These are phyloP conservation scores for Sinodicranocentrus sp. DNA, from an alignment of 2,888 invertebrate genomes.

Conservation along the genomic window DNA sequence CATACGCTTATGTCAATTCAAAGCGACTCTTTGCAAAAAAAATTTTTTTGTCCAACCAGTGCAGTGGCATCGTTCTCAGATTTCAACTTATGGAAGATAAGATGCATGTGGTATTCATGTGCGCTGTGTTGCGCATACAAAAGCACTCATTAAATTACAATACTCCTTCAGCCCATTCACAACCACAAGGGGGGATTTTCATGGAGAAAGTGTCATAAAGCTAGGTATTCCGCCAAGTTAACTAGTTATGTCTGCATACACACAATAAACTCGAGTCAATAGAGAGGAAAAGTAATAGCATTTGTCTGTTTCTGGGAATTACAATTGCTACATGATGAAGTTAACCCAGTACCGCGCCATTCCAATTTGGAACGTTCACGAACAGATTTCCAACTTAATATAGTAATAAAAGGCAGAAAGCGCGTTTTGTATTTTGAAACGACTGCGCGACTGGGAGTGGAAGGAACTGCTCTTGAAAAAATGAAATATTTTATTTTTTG, in stretches of 20 bases:
- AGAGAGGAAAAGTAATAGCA: background rate
- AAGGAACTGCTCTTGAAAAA: too few species aligned
- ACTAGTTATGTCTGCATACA: too few species aligned
- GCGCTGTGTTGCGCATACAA: constrained; percentile 1
- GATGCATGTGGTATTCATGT: background rate
- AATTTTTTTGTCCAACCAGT: background rate
- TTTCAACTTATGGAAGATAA: background rate
- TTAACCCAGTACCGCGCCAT: too few species aligned
- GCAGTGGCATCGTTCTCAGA: background rate
- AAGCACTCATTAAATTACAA: background rate
- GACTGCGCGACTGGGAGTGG: too few species aligned
- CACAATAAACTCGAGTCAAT: constrained; percentile 7
- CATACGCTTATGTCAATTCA: too few species aligned
- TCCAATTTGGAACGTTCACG: too few species aligned
- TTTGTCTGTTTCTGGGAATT: too few species aligned
- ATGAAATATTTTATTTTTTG: too few species aligned
- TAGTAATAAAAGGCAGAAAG: too few species aligned
- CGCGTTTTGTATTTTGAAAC: too few species aligned
- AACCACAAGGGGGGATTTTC: background rate
- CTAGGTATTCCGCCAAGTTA: background rate
- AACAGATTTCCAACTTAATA: too few species aligned
- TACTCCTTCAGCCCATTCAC: background rate
- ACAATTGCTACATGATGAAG: too few species aligned
- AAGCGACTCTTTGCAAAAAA: background rate
- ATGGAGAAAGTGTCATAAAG: background rate